Evolutionary conservation across 2,113 vertebrate genomes (phyloP), one percentile per base, ranked within the genome.

Genomic region (Sceloporus undulatus): DNA sequence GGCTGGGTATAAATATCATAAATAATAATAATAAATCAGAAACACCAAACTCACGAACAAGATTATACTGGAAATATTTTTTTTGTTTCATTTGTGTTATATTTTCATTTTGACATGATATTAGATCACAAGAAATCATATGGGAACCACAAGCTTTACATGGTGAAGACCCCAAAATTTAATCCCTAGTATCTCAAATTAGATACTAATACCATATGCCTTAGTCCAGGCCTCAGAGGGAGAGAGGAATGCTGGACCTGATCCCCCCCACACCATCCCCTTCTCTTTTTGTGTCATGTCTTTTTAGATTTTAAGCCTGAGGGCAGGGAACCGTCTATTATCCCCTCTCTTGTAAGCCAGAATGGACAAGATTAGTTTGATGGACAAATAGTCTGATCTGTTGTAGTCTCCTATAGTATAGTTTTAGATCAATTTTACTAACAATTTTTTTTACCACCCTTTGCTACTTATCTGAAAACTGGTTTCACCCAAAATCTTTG

Each of bases 381-480:
- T 59, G 71, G 8, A 75, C 13, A 34, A 85, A 59, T 40, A 75
- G 23, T 40, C 11, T 59, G 13, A 54, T 38, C 48, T 71, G 19
- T 5, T 54, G 19, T 84, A 23, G 4, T 11, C 65, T 25, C 38
- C n/a, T 73, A 3, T 34, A 42, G 9, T 25, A 27, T 52, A 10
- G 27, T 54, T 48, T 85, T 84, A 74, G 23, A 21, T 62, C n/a
- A 75, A 11, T 40, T 59, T 62, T 85, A n/a, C 40, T 21, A 56
- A 80, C 25, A 52, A n/a, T 11, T 71, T 81, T 87, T 71, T 79
- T 34, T 5, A 56, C 29, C 59, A 62, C 34, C 34, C 71, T 40
- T 34, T 40, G 19, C 14, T 70, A 65, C 56, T 82, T 81, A 87
- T 79, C 38, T 81, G 77, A 87, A 71, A 59, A n/a, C 34, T 73